Percentiles rank a stretch among this genome's conserved stretches.
Conservation (phyloP, 2,888 invertebrate genomes). For the Sturmia bella region DNA sequence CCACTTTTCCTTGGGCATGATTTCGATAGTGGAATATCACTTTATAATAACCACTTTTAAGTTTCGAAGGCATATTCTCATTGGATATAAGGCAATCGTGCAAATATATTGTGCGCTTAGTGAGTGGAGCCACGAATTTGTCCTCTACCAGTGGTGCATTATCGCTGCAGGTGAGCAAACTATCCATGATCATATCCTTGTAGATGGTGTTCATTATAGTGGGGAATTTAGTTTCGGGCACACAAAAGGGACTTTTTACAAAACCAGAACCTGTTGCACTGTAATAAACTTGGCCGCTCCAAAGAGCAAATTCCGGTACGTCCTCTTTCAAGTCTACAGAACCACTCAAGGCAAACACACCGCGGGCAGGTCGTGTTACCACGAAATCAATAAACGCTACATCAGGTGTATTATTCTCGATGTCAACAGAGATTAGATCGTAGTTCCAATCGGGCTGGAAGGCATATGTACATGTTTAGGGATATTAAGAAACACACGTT, state of each 20-base stretch:
- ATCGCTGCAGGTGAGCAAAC: neutral
- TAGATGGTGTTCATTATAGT: neutral
- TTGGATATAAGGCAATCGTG: neutral
- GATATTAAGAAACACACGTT: no score
- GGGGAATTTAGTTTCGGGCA: neutral
- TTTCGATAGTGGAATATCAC: neutral
- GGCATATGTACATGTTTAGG: no score
- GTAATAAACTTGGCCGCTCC: neutral
- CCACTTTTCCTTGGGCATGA: neutral
- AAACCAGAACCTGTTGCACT: neutral
- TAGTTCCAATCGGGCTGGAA: neutral
- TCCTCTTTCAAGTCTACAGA: neutral
- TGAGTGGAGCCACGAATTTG: neutral
- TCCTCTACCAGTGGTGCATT: neutral
- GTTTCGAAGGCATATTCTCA: neutral
- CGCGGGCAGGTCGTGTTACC: neutral
- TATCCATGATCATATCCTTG: constrained; percentile 2
- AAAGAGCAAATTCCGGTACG: neutral
- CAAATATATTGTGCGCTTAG: neutral
- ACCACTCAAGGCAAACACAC: neutral
- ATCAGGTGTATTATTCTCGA: neutral
- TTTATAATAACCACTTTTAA: constrained; percentile 5
- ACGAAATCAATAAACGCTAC: neutral
- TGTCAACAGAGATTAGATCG: neutral
- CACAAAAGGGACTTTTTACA: neutral